phyloP scores from a whole-genome alignment of 2,888 invertebrate species.

The Dynastes grantii region DNA sequence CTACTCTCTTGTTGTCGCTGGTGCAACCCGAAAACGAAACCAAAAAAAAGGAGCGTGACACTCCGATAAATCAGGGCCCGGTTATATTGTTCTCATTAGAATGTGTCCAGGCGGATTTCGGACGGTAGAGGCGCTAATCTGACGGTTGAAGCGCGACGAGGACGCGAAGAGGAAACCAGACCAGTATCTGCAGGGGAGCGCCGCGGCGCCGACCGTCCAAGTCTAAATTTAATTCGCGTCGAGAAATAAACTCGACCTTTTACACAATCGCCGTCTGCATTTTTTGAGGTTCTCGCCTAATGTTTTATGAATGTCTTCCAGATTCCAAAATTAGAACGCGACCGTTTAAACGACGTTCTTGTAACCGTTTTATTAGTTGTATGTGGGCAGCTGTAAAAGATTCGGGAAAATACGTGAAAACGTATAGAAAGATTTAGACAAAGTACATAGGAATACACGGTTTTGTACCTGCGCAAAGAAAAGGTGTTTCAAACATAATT shows the following conservation, averaged over 20 bases:
- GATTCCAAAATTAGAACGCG: conserved; percentile 53
- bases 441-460: no score
- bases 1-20: conserved; percentile 5
- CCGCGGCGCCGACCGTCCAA: conserved; percentile 63
- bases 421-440: no score
- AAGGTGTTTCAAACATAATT: no score
- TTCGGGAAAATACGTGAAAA: neutral
- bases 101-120: conserved; percentile 15
- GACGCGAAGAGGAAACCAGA: conserved; percentile 66
- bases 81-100: conserved; percentile 43
- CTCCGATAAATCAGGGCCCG: conserved; percentile 40
- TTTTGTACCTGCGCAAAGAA: no score
- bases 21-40: conserved; percentile 18
- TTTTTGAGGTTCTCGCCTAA: conserved; percentile 63
- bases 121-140: conserved; percentile 1
- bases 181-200: conserved; percentile 66
- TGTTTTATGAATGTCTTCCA: conserved; percentile 52
- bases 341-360: conserved; percentile 46
- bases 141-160: conserved; percentile 52
- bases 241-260: conserved; percentile 66
- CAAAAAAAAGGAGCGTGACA: conserved; percentile 23
- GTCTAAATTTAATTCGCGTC: conserved; percentile 63
- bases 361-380: conserved; percentile 36
- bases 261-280: conserved; percentile 64
- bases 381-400: neutral